These are phyloP conservation scores for Tauraco hartlaubi DNA, from an alignment of 2,797 vertebrate genomes.

Conservation along the genomic window DNA sequence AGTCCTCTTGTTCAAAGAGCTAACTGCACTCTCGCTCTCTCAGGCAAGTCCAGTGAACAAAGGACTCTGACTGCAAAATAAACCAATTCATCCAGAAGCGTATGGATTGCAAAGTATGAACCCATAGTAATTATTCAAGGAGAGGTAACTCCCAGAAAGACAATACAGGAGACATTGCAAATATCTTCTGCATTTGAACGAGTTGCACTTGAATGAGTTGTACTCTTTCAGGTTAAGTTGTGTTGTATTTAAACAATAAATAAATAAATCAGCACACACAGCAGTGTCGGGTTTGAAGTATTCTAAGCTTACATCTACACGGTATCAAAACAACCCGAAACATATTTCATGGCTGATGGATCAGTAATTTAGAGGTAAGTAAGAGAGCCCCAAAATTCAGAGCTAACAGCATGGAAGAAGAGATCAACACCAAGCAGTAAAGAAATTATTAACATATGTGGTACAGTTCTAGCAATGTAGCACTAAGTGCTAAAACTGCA, in stretches of 20 bases:
- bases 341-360: not conserved
- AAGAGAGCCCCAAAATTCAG: not conserved
- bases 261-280: not conserved
- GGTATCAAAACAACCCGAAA: not conserved
- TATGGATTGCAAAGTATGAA: not conserved
- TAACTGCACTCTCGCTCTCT: not conserved
- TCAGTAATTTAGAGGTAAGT: not conserved
- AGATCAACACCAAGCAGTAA: not conserved
- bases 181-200: not conserved
- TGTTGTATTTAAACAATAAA: not conserved
- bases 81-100: not conserved
- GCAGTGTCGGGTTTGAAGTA: not conserved
- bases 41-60: not conserved
- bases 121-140: not conserved
- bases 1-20: not conserved
- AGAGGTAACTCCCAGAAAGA: not conserved
- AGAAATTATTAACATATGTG: constrained; percentile 25
- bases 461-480: not conserved
- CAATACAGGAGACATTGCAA: not conserved
- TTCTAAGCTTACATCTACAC: not conserved
- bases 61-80: not conserved
- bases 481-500: not conserved
- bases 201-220: not conserved
- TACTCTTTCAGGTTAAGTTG: not conserved
- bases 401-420: not conserved